A percentile compares a stretch with the other conserved stretches of the same genome.
Conservation (phyloP, 1,140 invertebrate genomes). For the Trissolcus basalis region DNA sequence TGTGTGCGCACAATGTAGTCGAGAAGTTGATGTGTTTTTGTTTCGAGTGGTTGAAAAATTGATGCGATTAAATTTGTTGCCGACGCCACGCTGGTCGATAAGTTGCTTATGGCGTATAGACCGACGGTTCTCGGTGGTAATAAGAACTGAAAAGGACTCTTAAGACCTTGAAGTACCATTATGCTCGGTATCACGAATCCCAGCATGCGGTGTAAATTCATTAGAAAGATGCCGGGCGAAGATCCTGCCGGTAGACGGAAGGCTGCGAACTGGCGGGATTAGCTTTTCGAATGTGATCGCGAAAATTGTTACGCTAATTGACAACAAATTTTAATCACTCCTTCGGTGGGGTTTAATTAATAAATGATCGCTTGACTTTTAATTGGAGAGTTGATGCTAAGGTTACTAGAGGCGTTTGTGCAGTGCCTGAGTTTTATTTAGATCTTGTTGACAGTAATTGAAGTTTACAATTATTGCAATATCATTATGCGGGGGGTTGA, state of each 20-base stretch:
- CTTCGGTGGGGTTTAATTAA: no score
- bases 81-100: constrained; percentile 57
- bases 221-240: constrained; percentile 51
- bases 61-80: constrained; percentile 55
- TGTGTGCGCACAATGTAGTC: constrained; percentile 24
- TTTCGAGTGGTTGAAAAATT: constrained; percentile 52
- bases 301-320: constrained; percentile 10
- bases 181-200: constrained; percentile 46
- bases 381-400: no score
- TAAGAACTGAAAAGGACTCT: constrained; percentile 58
- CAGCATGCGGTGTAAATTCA: constrained; percentile 61
- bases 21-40: constrained; percentile 44
- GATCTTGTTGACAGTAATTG: no score
- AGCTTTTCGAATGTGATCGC: constrained; percentile 27
- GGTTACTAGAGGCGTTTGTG: no score
- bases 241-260: constrained; percentile 40
- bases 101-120: constrained; percentile 54
- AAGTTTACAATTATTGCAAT: no score
- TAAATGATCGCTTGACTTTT: no score
- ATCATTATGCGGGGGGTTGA: no score
- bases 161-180: constrained; percentile 58
- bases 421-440: no score
- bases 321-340: constrained; percentile 12
- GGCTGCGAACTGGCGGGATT: constrained; percentile 8
- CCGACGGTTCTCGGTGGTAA: constrained; percentile 54